Evolutionary conservation across 2,113 vertebrate genomes (phyloP), one percentile per base, ranked within the genome.

Genomic region (Ochotona curzoniae): DNA sequence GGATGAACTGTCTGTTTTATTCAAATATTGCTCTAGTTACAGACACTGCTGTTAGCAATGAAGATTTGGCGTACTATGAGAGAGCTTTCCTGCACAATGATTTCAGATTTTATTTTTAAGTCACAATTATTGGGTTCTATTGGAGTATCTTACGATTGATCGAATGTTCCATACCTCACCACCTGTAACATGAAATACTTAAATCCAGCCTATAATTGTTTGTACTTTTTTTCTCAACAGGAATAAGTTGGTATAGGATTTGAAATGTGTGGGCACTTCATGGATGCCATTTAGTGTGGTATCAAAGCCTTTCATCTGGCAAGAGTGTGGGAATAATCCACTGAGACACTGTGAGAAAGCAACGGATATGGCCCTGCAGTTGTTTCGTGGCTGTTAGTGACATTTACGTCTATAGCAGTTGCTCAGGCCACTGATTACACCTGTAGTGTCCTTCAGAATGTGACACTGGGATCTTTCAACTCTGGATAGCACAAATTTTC

Each of bases 131-230:
- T 91, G 54, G 30, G 71, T 90, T 35, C 30, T 69, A 81, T 76
- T 90, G 92, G 66, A 54, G 70, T 11, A 81, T 87, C 12, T 81
- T 67, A 47, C 63, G 35, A 85, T 44, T 69, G 35, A 85, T 44
- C 66, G 21, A 78, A 95, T 84, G 60, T 85, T 76, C 44, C 87
- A 67, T 11, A 7, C 20, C 23, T 87, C 35, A 26, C 32, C 17
- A 91, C 76, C 44, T 71, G 8, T 80, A 83, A 81, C 87, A 87
- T 80, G 7, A 94, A 89, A 70, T 71, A 80, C 44, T 82, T 38
- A 93, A 9, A 28, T 35, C 38, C 87, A 73, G 14, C n/a, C 5
- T 70, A 64, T 88, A 44, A 82, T 63, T 86, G 32, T 82, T 89
- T 78, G 13, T 47, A 82, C 51, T 80, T 87, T 95, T 83, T 12